Conservation (phyloP, 2,888 invertebrate species). For the Linnaemya vulpina region DNA sequence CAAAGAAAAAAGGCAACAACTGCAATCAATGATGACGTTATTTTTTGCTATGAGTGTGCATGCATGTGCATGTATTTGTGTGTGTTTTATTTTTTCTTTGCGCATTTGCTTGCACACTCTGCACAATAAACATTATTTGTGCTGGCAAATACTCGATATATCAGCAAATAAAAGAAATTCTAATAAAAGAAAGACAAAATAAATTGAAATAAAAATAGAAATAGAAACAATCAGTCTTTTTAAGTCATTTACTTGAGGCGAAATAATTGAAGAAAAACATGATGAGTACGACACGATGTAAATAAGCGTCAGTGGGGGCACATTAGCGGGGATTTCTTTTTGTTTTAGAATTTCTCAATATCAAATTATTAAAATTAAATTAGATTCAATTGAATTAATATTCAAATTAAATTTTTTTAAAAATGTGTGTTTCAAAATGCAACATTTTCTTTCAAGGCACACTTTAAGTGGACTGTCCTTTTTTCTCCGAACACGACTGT, state of each 20-base stretch:
- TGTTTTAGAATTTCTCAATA: neutral
- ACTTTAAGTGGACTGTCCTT: too few species aligned
- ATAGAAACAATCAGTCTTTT: conserved; percentile 57
- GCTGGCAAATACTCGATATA: conserved; percentile 34
- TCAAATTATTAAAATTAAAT: neutral
- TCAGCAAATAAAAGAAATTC: conserved; percentile 21
- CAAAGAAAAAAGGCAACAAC: conserved; percentile 38
- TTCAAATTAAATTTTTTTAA: too few species aligned
- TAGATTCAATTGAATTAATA: neutral
- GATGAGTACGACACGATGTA: neutral
- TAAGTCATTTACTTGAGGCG: conserved; percentile 59
- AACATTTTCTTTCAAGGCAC: too few species aligned
- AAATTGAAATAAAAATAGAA: conserved; percentile 48
- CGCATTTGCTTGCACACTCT: conserved; percentile 56
- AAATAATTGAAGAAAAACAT: conserved; percentile 53
- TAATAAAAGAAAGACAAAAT: conserved; percentile 38
- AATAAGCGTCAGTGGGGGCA: neutral
- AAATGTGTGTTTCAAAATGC: too few species aligned
- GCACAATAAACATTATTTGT: conserved; percentile 21
- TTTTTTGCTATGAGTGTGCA: conserved; percentile 29
- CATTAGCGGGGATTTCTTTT: neutral
- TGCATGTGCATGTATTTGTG: neutral
- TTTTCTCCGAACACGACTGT: too few species aligned
- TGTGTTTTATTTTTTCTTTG: conserved; percentile 24
- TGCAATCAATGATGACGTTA: conserved; percentile 70